A percentile compares a stretch with the other conserved stretches of the same genome.
These are phyloP conservation scores for Leptinotarsa juncta DNA, from an alignment of 2,888 invertebrate genomes.

Conservation along the genomic window DNA sequence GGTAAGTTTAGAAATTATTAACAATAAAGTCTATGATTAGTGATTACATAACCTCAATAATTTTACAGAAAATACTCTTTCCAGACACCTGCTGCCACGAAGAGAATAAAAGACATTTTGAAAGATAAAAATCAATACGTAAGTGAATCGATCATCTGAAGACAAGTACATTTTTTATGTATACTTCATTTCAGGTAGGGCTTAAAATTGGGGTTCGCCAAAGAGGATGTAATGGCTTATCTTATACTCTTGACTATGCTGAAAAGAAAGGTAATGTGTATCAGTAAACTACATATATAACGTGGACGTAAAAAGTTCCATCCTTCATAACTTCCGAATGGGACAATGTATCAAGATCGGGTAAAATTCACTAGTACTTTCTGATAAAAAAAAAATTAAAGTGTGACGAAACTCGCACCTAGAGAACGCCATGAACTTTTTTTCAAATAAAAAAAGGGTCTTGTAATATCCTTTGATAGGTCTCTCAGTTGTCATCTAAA, in stretches of 20 bases:
- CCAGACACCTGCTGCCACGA: conserved; percentile 85
- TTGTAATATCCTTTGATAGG: too few species aligned
- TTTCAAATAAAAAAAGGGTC: too few species aligned
- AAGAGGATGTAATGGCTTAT: conserved; percentile 97
- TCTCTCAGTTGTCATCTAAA: too few species aligned
- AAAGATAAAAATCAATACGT: conserved; percentile 79
- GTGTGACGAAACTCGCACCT: too few species aligned
- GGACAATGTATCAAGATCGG: too few species aligned
- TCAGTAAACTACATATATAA: too few species aligned
- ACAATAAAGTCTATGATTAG: background rate
- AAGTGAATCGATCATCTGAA: conserved; percentile 58
- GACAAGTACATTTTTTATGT: background rate
- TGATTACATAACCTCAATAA: conserved; percentile 49
- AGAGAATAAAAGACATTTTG: conserved; percentile 85
- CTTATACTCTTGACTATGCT: conserved; percentile 96
- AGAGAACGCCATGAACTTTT: too few species aligned
- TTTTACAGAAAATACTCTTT: conserved; percentile 54
- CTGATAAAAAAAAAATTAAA: too few species aligned
- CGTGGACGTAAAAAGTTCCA: too few species aligned
- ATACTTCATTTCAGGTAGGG: conserved; percentile 72
- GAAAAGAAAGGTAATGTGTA: conserved; percentile 74
- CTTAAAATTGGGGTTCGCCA: conserved; percentile 96
- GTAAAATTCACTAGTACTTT: too few species aligned
- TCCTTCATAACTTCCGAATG: too few species aligned
- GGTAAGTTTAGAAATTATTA: conserved; percentile 54